Conservation (phyloP, 2,797 vertebrate species). For the Danio aesculapii region DNA sequence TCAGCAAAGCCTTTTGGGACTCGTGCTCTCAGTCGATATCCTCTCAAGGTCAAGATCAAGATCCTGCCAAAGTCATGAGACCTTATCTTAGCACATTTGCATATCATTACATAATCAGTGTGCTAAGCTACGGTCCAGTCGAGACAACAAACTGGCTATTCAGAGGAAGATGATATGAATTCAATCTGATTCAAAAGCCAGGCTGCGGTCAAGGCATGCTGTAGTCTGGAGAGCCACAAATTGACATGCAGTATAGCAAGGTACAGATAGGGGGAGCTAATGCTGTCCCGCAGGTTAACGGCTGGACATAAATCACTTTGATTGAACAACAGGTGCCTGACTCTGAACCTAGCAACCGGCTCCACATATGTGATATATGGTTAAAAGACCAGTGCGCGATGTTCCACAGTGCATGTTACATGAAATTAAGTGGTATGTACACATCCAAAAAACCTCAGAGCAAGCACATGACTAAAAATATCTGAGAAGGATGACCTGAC, state of each 20-base stretch:
- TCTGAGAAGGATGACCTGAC: background rate
- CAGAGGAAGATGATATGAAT: background rate
- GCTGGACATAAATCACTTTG: conserved; percentile 35
- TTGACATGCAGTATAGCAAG: conserved; percentile 8
- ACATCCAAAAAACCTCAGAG: background rate
- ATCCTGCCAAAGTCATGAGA: conserved; percentile 16
- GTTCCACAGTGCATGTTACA: background rate
- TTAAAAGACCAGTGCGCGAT: background rate
- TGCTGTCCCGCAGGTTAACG: background rate
- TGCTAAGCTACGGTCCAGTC: conserved; percentile 3
- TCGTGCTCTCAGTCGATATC: background rate
- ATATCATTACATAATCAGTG: conserved; percentile 26
- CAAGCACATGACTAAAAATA: background rate
- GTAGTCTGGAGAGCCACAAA: background rate
- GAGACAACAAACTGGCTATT: conserved; percentile 24
- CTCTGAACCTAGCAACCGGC: conserved; percentile 48
- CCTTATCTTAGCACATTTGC: conserved; percentile 3
- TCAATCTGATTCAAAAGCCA: conserved; percentile 21
- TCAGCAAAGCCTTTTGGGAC: conserved; percentile 16
- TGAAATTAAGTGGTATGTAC: background rate
- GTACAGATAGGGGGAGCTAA: conserved; percentile 28
- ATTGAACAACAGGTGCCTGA: conserved; percentile 62
- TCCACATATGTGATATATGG: conserved; percentile 21
- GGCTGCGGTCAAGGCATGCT: background rate
- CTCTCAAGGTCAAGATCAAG: conserved; percentile 37